phyloP scores from a whole-genome alignment of 2,888 invertebrate genomes.

The Chrysomela aeneicollis region DNA sequence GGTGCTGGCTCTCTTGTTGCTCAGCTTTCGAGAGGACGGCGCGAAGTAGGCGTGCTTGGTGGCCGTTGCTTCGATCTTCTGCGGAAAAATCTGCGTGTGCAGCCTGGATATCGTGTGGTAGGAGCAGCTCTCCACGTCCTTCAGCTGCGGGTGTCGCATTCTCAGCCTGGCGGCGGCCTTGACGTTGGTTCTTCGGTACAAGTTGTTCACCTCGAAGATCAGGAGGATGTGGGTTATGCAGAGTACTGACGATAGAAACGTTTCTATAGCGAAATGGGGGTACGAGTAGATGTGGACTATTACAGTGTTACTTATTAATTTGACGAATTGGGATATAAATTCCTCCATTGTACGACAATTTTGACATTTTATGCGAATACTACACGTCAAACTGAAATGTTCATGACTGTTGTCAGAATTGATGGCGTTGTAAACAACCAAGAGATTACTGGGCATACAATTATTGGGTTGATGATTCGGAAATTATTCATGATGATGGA shows the following conservation, averaged over 20 bases:
- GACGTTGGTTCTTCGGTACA: constrained; percentile 44
- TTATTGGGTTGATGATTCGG: too few relatives aligned
- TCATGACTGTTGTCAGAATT: not conserved
- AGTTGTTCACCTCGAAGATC: constrained; percentile 49
- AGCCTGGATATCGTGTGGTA: constrained; percentile 41
- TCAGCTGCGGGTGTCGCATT: constrained; percentile 36
- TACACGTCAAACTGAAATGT: constrained; percentile 18
- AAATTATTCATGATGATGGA: too few relatives aligned
- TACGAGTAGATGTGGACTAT: constrained; percentile 52
- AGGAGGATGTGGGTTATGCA: constrained; percentile 49
- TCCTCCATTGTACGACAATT: constrained; percentile 51
- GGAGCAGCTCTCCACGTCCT: constrained; percentile 39
- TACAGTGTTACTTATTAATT: constrained; percentile 50
- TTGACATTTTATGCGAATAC: constrained; percentile 35
- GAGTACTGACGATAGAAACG: constrained; percentile 47
- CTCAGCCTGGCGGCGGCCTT: constrained; percentile 41
- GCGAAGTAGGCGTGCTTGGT: constrained; percentile 32
- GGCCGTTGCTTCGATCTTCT: constrained; percentile 39
- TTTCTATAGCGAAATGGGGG: constrained; percentile 54
- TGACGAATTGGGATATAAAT: constrained; percentile 42
- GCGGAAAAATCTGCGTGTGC: constrained; percentile 38
- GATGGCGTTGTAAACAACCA: not conserved
- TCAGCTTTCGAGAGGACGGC: constrained; percentile 29
- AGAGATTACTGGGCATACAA: too few relatives aligned
- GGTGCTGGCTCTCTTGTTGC: constrained; percentile 34